Conservation (phyloP, 2,888 invertebrate species). For the Fragum fragum region DNA sequence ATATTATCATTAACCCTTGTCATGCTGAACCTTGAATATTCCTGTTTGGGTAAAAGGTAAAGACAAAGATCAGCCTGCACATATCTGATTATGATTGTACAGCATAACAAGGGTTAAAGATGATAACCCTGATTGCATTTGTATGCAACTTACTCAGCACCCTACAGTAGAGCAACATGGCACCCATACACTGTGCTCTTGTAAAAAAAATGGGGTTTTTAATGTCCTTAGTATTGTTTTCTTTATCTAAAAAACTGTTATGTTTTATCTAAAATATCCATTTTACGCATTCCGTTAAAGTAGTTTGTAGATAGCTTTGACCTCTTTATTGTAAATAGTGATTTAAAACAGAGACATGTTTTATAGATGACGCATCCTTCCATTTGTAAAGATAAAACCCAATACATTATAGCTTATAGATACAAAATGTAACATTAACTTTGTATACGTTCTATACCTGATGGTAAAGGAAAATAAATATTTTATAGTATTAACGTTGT, state of each 20-base stretch:
- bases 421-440: conserved; percentile 38
- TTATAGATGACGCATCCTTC: conserved; percentile 16
- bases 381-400: conserved; percentile 19
- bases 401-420: conserved; percentile 23
- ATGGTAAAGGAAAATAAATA: conserved; percentile 71
- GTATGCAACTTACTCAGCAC: too few relatives aligned
- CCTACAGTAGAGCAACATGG: too few relatives aligned
- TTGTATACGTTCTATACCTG: conserved; percentile 70
- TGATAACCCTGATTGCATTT: too few relatives aligned
- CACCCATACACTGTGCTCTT: too few relatives aligned
- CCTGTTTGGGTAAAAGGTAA: too few relatives aligned
- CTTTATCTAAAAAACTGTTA: conserved; percentile 4
- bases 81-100: too few relatives aligned
- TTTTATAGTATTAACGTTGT: conserved; percentile 64
- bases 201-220: neutral
- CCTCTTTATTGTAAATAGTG: conserved; percentile 10
- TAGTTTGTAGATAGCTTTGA: conserved; percentile 7
- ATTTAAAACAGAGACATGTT: conserved; percentile 15
- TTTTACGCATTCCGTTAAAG: conserved; percentile 34
- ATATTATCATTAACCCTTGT: too few relatives aligned
- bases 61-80: too few relatives aligned
- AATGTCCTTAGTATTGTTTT: neutral
- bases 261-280: conserved; percentile 17
- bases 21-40: too few relatives aligned
- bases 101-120: too few relatives aligned